phyloP scores from a whole-genome alignment of 2,113 vertebrate species.

The Myrmecophaga tridactyla region DNA sequence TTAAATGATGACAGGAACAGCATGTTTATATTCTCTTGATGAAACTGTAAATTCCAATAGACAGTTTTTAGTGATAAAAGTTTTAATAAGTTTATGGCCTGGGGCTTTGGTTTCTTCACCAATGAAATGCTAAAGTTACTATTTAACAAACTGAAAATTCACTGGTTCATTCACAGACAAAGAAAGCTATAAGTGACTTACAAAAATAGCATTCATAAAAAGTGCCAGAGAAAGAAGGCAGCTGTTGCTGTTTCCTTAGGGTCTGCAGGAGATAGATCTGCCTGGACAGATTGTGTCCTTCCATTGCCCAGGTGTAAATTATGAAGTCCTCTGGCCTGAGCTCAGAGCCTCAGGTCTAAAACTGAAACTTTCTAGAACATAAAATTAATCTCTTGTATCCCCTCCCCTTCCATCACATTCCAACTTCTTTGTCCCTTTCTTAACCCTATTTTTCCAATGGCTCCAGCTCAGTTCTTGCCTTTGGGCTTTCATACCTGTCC shows the following conservation, averaged over 20 bases:
- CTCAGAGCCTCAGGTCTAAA: neutral
- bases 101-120: neutral
- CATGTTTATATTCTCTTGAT: neutral
- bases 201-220: neutral
- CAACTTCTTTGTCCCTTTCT: neutral
- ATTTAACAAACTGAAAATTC: neutral
- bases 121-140: neutral
- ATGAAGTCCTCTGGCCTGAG: neutral
- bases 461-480: neutral
- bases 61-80: constrained; percentile 40
- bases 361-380: neutral
- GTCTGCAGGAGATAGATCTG: neutral
- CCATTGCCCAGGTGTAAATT: neutral
- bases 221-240: neutral
- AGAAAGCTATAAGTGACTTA: constrained; percentile 6
- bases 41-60: constrained; percentile 9
- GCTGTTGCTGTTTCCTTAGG: neutral
- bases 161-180: neutral
- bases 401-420: neutral
- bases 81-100: constrained; percentile 1
- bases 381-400: neutral
- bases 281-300: neutral
- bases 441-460: neutral
- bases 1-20: constrained; percentile 32
- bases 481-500: neutral